A percentile compares a stretch with the other conserved stretches of the same genome.
Conservation (phyloP, 1,140 invertebrate species). For the Hypsibius dujardini region DNA sequence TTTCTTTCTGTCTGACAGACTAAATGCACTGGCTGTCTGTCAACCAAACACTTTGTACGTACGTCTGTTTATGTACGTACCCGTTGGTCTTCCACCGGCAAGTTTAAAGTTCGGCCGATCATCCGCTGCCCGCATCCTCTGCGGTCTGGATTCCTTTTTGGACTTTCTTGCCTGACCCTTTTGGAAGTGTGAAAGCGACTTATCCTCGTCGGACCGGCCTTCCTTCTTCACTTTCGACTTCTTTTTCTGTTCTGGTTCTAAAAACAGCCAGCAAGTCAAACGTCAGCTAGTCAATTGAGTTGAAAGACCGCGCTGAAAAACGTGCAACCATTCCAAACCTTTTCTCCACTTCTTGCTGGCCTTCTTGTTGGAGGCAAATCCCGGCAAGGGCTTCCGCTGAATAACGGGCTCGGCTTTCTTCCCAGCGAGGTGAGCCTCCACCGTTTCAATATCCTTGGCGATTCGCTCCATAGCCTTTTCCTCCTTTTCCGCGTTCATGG, state of each 20-base stretch:
- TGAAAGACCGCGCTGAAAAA: not conserved
- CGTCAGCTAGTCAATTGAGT: not conserved
- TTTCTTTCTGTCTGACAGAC: too few relatives aligned
- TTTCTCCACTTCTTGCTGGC: constrained; percentile 10
- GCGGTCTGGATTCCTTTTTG: constrained; percentile 3
- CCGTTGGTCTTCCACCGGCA: too few relatives aligned
- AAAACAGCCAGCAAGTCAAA: not conserved
- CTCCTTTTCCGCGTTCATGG: not conserved
- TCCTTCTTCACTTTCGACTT: not conserved
- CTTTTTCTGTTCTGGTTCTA: not conserved
- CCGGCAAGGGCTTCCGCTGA: too few relatives aligned
- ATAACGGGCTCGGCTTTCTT: not conserved
- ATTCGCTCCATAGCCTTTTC: not conserved
- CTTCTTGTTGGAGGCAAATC: not conserved
- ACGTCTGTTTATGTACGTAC: too few relatives aligned
- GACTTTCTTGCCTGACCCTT: not conserved
- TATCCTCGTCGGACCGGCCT: not conserved
- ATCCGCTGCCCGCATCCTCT: not conserved
- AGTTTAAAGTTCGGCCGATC: constrained; percentile 6
- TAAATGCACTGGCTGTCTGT: too few relatives aligned
- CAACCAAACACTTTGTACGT: too few relatives aligned
- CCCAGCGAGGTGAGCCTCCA: not conserved
- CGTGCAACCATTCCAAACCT: not conserved
- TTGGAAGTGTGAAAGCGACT: not conserved
- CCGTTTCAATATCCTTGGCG: not conserved